Conservation (phyloP, 2,113 vertebrate species). For the Calcarius ornatus region DNA sequence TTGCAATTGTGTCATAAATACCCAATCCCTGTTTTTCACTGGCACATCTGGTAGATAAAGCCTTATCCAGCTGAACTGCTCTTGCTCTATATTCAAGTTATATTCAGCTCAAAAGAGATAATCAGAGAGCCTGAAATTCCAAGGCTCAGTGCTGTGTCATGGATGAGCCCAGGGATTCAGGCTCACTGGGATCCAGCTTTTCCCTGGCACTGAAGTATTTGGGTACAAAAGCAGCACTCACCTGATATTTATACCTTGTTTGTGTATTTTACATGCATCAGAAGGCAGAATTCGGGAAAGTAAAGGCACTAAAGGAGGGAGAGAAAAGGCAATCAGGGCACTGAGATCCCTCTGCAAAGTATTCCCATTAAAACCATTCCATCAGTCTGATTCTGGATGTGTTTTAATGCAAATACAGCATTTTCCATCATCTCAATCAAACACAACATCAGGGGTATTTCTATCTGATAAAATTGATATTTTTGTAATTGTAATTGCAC, state of each 20-base stretch:
- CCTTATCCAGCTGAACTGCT: neutral
- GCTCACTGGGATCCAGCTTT: neutral
- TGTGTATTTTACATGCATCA: slow-evolving; percentile 99
- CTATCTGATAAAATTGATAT: neutral
- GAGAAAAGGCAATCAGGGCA: neutral
- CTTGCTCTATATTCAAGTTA: neutral
- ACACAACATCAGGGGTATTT: neutral
- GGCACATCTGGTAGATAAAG: neutral
- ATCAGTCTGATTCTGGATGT: no score
- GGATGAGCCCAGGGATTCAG: neutral
- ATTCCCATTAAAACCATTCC: neutral
- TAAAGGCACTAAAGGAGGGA: slow-evolving; percentile 88
- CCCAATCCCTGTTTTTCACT: neutral
- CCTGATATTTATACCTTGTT: slow-evolving; percentile 99
- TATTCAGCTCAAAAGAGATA: neutral
- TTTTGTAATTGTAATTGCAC: neutral
- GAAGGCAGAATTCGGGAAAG: slow-evolving; percentile 99
- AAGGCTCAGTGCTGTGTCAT: neutral
- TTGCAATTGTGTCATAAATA: neutral
- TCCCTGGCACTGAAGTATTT: neutral
- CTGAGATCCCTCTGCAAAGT: neutral
- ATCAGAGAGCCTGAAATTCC: neutral
- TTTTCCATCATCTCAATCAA: neutral
- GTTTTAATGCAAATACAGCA: neutral
- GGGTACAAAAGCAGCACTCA: slow-evolving; percentile 39